Evolutionary conservation across 2,888 invertebrate genomes (phyloP).

Genomic region (Cordilura impudica): DNA sequence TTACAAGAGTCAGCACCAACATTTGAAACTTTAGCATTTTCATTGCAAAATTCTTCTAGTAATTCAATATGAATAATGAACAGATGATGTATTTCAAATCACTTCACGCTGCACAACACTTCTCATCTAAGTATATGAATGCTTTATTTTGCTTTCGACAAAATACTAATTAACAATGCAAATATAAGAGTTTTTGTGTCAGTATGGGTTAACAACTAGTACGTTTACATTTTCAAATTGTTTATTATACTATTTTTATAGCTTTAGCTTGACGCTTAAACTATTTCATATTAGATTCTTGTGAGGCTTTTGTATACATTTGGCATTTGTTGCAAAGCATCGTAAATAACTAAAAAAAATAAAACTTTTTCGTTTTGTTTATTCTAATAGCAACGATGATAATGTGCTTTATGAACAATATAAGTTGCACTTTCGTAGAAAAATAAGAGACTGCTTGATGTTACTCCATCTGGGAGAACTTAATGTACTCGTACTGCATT

Average conservation of each 20-base stretch:
- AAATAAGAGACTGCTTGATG: neutral
- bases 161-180: neutral
- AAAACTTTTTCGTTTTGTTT: conserved; percentile 64
- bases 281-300: neutral
- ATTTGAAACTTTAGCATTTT: neutral
- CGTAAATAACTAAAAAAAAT: neutral
- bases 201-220: neutral
- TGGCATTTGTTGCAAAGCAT: conserved; percentile 62
- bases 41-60: conserved; percentile 4
- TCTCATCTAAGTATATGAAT: neutral
- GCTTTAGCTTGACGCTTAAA: conserved; percentile 27
- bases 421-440: neutral
- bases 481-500: neutral
- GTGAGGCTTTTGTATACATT: conserved; percentile 42
- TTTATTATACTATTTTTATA: conserved; percentile 30
- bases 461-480: conserved; percentile 1
- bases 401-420: conserved; percentile 3
- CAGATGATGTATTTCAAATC: neutral
- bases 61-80: conserved; percentile 14
- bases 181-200: conserved; percentile 3
- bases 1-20: too few relatives aligned
- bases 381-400: conserved; percentile 36
- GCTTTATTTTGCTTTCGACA: neutral
- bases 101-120: neutral
- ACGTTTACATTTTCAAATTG: neutral